Evolutionary conservation across 2,888 invertebrate genomes (phyloP), one percentile per base, ranked within the genome.

Genomic region (Apodemia hepburni): DNA sequence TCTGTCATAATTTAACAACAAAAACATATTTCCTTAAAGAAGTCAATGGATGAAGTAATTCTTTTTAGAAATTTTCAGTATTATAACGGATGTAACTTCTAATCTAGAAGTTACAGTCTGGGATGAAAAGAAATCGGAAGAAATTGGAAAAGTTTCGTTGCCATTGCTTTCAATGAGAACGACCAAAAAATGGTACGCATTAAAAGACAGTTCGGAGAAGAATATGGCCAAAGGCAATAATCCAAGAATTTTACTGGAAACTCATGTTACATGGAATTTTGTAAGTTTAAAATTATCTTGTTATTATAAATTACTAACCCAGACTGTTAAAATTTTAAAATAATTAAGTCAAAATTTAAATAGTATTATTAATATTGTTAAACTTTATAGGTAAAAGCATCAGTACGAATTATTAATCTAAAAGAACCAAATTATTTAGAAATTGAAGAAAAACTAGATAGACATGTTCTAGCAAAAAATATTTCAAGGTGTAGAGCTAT

Each of bases 111-210:
- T 99, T 45, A 97, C 97, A 0, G 96, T 99, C 2, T 97, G 94
- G 76, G 99, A 99, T 79, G 99, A 99, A 84, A 98, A 98, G 82
- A 98, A 97, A 83, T 96, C 96, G 7, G 99, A 99, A 85, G 98
- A 98, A 80, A 90, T 99, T 15, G 99, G 98, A 35, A 97, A 96
- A 87, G 90, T 98, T 7, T 94, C 95, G 12, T 95, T 99, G 76
- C 98, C 98, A 0, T 84, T 99, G 65, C 85, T 98, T 60, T 92
- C 94, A 75, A 95, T 99, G 72, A 92, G 94, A 69, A 97, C 96
- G 78, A 96, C 97, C 73, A 97, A 97, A 79, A 93, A 96, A 74
- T 99, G 99, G 99, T 99, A 97, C 82, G 96, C 96, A 0, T 92
- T 99, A 47, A 99, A 99, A 84, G 99, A 99, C 79, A 95, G 96